Conservation (phyloP, 2,888 invertebrate genomes). For the Bugula neritina region DNA sequence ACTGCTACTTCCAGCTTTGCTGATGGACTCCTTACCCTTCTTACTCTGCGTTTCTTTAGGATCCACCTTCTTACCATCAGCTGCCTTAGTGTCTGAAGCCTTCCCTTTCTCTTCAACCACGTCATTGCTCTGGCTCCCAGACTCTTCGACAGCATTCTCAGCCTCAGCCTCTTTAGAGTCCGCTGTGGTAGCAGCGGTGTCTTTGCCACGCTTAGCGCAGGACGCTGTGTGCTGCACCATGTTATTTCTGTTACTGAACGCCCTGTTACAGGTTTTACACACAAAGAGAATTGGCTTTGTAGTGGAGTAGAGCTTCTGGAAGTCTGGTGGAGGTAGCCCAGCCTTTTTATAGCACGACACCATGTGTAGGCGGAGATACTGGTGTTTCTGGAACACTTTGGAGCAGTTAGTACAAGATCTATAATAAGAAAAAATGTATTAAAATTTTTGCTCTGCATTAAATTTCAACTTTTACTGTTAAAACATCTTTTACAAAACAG, state of each 20-base stretch:
- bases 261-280: conserved; percentile 22
- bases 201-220: conserved; percentile 8
- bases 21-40: background rate
- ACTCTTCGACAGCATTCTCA: background rate
- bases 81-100: background rate
- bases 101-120: background rate
- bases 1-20: background rate
- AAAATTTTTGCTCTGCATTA: too few species aligned
- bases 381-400: background rate
- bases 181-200: background rate
- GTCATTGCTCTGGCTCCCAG: background rate
- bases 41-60: background rate
- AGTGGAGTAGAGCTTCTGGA: background rate
- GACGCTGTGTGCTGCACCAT: conserved; percentile 3
- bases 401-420: conserved; percentile 1
- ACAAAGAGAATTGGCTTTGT: conserved; percentile 10
- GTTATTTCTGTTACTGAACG: background rate
- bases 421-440: background rate
- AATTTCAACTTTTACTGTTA: too few species aligned
- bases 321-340: background rate
- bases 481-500: too few species aligned
- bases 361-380: conserved; percentile 17
- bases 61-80: background rate
- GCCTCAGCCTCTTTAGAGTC: background rate
- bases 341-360: conserved; percentile 17